A percentile compares a stretch with the other conserved stretches of the same genome.
These are phyloP conservation scores for Nasonia vitripennis DNA, from an alignment of 1,140 invertebrate species.

Conservation along the genomic window DNA sequence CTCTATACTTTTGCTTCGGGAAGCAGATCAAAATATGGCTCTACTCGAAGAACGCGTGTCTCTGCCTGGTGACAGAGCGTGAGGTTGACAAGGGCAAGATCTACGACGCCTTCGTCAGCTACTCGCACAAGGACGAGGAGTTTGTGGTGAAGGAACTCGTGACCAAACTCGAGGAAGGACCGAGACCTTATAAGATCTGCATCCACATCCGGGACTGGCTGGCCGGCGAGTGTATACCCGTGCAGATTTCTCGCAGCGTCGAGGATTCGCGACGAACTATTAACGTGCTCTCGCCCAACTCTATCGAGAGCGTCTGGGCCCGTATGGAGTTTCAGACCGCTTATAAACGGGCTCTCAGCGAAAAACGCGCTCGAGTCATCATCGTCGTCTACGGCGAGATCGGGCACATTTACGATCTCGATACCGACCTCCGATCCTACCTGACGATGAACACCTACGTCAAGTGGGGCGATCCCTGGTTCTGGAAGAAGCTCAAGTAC, in stretches of 20 bases:
- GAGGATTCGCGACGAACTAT: conserved; percentile 84
- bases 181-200: conserved; percentile 78
- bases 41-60: conserved; percentile 76
- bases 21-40: conserved; percentile 79
- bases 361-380: conserved; percentile 81
- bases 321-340: conserved; percentile 86
- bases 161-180: conserved; percentile 78
- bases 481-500: conserved; percentile 64
- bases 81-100: conserved; percentile 80
- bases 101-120: conserved; percentile 90
- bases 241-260: conserved; percentile 84
- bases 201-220: conserved; percentile 86
- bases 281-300: conserved; percentile 84
- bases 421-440: conserved; percentile 83
- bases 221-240: conserved; percentile 82
- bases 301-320: conserved; percentile 87
- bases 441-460: conserved; percentile 88
- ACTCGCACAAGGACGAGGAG: conserved; percentile 84
- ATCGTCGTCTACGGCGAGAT: conserved; percentile 84
- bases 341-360: conserved; percentile 81
- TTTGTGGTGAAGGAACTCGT: conserved; percentile 81
- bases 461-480: conserved; percentile 84
- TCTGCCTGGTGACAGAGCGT: conserved; percentile 79
- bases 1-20: conserved; percentile 77
- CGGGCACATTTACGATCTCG: conserved; percentile 77